phyloP scores from a whole-genome alignment of 2,113 vertebrate genomes.

The Istiophorus platypterus region DNA sequence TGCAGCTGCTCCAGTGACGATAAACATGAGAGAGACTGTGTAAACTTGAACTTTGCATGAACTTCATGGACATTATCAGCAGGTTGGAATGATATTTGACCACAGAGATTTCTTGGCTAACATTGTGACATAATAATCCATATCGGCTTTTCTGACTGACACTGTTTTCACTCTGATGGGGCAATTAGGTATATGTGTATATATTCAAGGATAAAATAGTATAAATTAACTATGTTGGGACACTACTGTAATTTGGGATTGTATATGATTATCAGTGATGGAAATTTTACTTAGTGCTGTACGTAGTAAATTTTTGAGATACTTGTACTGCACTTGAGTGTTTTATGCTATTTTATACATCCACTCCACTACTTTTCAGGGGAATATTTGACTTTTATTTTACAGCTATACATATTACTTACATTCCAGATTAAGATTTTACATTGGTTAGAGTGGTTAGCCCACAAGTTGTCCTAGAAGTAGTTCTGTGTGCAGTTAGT shows the following conservation, averaged over 20 bases:
- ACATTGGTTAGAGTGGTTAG: no score
- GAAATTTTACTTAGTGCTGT: not conserved
- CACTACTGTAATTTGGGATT: not conserved
- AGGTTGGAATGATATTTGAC: not conserved
- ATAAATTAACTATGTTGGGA: not conserved
- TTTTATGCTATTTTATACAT: not conserved
- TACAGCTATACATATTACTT: not conserved
- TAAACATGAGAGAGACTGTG: slow-evolving; percentile 13
- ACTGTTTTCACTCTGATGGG: not conserved
- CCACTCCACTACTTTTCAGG: not conserved
- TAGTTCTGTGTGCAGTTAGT: no score
- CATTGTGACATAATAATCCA: not conserved
- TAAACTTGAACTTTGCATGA: slow-evolving; percentile 42
- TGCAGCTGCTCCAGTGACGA: slow-evolving; percentile 19
- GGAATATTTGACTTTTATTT: not conserved
- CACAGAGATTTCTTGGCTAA: slow-evolving; percentile 4
- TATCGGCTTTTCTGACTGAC: not conserved
- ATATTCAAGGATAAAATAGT: not conserved
- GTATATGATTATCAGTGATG: not conserved
- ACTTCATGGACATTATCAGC: slow-evolving; percentile 34
- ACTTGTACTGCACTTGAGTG: no score
- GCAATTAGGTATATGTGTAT: not conserved
- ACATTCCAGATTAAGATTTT: not conserved
- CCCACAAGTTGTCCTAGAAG: no score
- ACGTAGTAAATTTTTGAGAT: not conserved